Percentiles rank a stretch among this genome's conserved stretches.
phyloP scores from a whole-genome alignment of 2,888 invertebrate species.

The Aspidiotus destructor region DNA sequence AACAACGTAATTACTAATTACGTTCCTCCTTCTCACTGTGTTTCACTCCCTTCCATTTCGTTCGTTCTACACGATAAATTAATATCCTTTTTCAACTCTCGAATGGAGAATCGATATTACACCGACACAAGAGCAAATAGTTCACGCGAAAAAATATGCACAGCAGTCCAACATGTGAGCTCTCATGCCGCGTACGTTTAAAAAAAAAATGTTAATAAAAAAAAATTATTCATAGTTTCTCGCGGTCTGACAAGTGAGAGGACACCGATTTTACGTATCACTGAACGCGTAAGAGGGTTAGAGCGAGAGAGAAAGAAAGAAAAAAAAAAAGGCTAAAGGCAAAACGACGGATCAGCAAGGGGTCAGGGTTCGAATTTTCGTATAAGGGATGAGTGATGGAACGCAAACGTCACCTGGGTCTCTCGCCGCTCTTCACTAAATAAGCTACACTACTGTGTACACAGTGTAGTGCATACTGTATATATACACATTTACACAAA shows the following conservation, averaged over 20 bases:
- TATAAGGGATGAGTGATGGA: constrained; percentile 31
- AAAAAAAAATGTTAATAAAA: too few relatives aligned
- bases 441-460: not conserved
- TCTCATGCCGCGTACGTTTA: too few relatives aligned
- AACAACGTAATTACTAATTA: too few relatives aligned
- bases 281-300: constrained; percentile 32
- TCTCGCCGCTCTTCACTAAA: constrained; percentile 21
- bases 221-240: constrained; percentile 6
- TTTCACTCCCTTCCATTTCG: constrained; percentile 4
- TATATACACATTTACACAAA: too few relatives aligned
- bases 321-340: constrained; percentile 31
- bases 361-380: constrained; percentile 27
- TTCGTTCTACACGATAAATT: constrained; percentile 2
- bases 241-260: constrained; percentile 3
- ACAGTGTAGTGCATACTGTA: not conserved
- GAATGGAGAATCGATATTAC: not conserved
- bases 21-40: too few relatives aligned
- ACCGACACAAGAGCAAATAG: not conserved
- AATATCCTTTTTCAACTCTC: not conserved
- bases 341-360: constrained; percentile 27
- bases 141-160: not conserved
- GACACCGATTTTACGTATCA: constrained; percentile 29
- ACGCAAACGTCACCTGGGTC: constrained; percentile 33
- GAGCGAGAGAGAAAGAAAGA: constrained; percentile 25
- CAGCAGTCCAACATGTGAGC: too few relatives aligned